Evolutionary conservation across 37 sponge, comb jelly and placozoan genomes (phyloP), one percentile per base, ranked within the genome.

Genomic region (Theonella swinhoei): DNA sequence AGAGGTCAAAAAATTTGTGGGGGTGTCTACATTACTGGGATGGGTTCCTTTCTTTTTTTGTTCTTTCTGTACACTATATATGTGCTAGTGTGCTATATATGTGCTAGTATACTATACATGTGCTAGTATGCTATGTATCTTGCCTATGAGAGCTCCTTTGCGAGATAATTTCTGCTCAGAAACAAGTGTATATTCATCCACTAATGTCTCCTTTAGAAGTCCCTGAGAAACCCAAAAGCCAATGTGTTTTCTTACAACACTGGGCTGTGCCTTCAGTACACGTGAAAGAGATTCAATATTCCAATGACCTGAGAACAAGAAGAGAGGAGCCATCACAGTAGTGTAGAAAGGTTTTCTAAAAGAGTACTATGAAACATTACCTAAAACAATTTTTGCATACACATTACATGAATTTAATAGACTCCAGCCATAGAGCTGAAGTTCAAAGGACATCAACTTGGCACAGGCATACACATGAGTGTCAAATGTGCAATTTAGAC

Each of bases 221-320:
- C 95, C 97, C 60, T 97, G 92, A 28, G 70, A 69, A 4, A 90
- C 87, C 97, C 97, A 97, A 65, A 84, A 94, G 0, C 88, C 75
- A 25, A 97, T 66, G 43, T 94, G 91, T 39, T 80, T 92, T 66
- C 91, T 68, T 1, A 94, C 66, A 20, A 60, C 74, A 79, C 84
- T 87, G 1, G 80, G 88, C 23, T 73, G 77, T 3, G 85, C 23
- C 37, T 79, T 85, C 9, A 95, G 68, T 23, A 26, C 39, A 4
- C 8, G 69, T 42, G 90, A 89, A 39, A 95, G 63, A 0, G 66
- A 83, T 41, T 89, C 93, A 30, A 88, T 80, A 26, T 54, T 88
- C 94, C 94, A 92, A 35, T 54, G 60, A 79, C 78, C 95, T 92
- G 59, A 2, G 76, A 62, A 25, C 24, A 3, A 80, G 9, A 75